Conservation (phyloP, 1,140 invertebrate species). For the Eriocheir sinensis region DNA sequence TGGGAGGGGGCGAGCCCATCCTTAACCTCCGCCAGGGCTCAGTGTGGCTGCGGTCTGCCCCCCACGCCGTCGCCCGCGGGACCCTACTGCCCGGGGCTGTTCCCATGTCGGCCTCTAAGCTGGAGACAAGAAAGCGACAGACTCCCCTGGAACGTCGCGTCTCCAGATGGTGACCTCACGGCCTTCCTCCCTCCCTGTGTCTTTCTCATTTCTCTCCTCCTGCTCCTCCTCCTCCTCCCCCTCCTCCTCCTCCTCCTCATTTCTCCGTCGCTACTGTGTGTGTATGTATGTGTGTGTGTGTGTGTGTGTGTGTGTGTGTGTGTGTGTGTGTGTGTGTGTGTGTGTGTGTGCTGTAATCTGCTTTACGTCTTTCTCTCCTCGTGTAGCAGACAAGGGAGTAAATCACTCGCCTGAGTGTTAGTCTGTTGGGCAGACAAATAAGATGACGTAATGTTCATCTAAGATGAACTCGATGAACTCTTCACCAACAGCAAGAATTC, state of each 20-base stretch:
- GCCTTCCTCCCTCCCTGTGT: background rate
- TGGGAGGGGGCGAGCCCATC: background rate
- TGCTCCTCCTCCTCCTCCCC: background rate
- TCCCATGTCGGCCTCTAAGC: slow-evolving; percentile 56
- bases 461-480: too few species aligned
- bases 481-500: too few species aligned
- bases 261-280: background rate
- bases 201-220: background rate
- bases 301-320: slow-evolving; percentile 16
- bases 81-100: slow-evolving; percentile 35
- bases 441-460: too few species aligned
- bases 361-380: background rate
- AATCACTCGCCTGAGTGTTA: too few species aligned
- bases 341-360: slow-evolving; percentile 2
- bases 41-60: slow-evolving; percentile 39
- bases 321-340: slow-evolving; percentile 13
- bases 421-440: too few species aligned
- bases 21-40: slow-evolving; percentile 16
- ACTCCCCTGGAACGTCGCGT: background rate
- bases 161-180: slow-evolving; percentile 53
- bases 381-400: too few species aligned
- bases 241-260: background rate
- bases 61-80: slow-evolving; percentile 43
- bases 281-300: background rate
- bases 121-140: background rate